Base-by-base conservation (phyloP, 1,140 invertebrate genomes). In the Drosophila punjabiensis region DNA sequence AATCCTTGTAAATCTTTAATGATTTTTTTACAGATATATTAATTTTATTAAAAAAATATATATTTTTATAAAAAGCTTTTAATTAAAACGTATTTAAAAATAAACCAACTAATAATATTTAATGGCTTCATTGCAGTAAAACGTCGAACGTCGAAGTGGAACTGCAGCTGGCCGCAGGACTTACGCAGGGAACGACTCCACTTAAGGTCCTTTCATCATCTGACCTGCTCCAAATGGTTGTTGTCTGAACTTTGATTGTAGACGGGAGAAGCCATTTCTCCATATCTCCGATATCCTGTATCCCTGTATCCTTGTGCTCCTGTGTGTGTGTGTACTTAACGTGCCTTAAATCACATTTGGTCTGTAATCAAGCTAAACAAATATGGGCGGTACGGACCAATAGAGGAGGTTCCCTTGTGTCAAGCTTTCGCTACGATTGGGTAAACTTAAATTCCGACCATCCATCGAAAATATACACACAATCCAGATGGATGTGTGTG, bases 301-400 rank as follows among this genome's bases (percentile, higher is more conserved):
- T 14, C 33, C 10, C 43, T 3, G 33, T 30, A 33, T 14, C 33
- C 10, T 18, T 3, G 30, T 20, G 20, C 7, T 33, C 20, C 18
- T 33, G 37, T 58, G 50, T 47, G 24, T 63, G 63, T 79, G 78
- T 81, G 60, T 88, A 58, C 62, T 84, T 81, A 88, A 88, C 81
- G 85, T 89, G 85, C 64, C 79, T 89, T 86, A 85, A 90, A 90
- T 90, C 85, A 89, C 85, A 85, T 90, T 89, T 62, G 82, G 79
- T 71, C 86, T 86, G 85, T 90, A 90, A 90, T 89, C 86, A 90
- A 86, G 85, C 82, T 82, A 86, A 82, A 67, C 76, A 90, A 90
- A 90, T 85, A 89, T 69, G 63, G 65, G 61, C 52, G 73, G 45
- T 20, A 60, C 67, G 59, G 66, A 48, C 74, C 58, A 32, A 32